Evolutionary conservation across 2,113 vertebrate genomes (phyloP).

Genomic region (Varanus salvator): DNA sequence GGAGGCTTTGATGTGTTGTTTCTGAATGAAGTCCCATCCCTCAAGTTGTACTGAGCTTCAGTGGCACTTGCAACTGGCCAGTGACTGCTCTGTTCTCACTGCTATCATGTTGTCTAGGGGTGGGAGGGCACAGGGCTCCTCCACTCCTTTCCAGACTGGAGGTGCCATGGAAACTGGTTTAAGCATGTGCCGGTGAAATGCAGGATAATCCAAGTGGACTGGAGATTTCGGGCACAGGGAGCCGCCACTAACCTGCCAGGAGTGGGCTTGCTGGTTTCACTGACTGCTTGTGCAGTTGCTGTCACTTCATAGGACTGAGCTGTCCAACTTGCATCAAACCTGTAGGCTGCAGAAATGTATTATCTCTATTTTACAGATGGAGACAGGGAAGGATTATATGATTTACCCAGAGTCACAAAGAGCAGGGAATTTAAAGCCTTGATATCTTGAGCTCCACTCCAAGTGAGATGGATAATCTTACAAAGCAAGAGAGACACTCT

Average conservation of each 20-base stretch:
- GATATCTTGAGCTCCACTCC: not conserved
- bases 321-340: not conserved
- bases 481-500: not conserved
- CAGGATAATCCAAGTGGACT: not conserved
- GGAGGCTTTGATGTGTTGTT: not conserved
- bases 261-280: not conserved
- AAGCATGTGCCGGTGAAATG: not conserved
- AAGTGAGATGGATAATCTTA: conserved; percentile 2
- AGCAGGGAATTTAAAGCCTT: conserved; percentile 12
- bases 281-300: not conserved
- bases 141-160: not conserved
- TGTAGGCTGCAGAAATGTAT: not conserved
- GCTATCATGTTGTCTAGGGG: not conserved
- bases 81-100: not conserved
- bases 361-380: not conserved
- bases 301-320: not conserved
- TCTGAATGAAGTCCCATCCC: not conserved
- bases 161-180: not conserved
- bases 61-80: not conserved
- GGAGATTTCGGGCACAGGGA: not conserved
- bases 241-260: not conserved
- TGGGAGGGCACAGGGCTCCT: not conserved
- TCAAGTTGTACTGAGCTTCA: not conserved
- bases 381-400: not conserved
- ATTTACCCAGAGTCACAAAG: not conserved